phyloP scores from a whole-genome alignment of 2,797 vertebrate species.

The Paedocypris micromegethes region DNA sequence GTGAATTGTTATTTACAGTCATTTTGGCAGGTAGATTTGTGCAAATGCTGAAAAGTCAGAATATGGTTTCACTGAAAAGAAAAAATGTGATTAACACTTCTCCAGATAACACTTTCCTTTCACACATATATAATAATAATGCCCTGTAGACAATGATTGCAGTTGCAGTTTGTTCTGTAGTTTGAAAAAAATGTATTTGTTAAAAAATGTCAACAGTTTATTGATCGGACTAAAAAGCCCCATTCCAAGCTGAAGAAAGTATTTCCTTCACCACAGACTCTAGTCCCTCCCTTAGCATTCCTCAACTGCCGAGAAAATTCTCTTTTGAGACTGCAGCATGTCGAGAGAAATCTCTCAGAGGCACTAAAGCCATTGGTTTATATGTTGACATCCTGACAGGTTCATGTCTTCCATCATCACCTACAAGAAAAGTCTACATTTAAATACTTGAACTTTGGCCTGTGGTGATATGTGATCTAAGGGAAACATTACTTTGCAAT shows the following conservation, averaged over 20 bases:
- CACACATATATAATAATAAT: constrained; percentile 16
- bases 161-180: constrained; percentile 41
- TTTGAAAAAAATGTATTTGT: constrained; percentile 50
- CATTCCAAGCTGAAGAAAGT: constrained; percentile 65
- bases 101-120: not conserved
- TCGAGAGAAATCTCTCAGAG: constrained; percentile 63
- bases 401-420: constrained; percentile 18
- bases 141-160: constrained; percentile 10
- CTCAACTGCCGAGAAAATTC: constrained; percentile 73
- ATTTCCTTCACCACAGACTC: constrained; percentile 72
- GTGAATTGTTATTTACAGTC: constrained; percentile 1
- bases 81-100: constrained; percentile 13
- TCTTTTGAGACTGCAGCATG: constrained; percentile 65
- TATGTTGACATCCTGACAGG: constrained; percentile 29
- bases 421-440: constrained; percentile 31
- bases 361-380: constrained; percentile 41
- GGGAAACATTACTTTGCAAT: too few relatives aligned
- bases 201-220: constrained; percentile 58
- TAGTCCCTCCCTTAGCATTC: constrained; percentile 75
- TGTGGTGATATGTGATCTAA: not conserved
- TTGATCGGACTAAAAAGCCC: constrained; percentile 64
- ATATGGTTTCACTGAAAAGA: not conserved
- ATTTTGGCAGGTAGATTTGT: constrained; percentile 3
- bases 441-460: constrained; percentile 31
- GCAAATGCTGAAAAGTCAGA: not conserved